phyloP scores from a whole-genome alignment of 2,113 vertebrate species.

The Syngnathus floridae region DNA sequence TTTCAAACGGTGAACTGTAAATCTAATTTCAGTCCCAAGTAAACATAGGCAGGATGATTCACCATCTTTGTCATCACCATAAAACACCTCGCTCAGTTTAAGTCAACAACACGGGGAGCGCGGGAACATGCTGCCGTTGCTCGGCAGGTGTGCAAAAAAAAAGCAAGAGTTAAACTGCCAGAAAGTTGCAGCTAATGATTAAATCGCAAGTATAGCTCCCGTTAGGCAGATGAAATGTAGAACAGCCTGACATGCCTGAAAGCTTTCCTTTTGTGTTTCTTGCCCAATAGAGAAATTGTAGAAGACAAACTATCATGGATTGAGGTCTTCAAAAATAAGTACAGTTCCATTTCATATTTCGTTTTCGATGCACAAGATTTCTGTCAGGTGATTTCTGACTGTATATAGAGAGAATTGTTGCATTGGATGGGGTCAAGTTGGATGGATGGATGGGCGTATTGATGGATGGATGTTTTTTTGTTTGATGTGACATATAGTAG shows the following conservation, averaged over 20 bases:
- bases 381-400: neutral
- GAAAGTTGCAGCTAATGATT: conserved; percentile 61
- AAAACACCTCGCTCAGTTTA: conserved; percentile 30
- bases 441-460: neutral
- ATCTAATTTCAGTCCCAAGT: conserved; percentile 18
- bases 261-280: neutral
- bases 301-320: neutral
- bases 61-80: conserved; percentile 22
- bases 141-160: conserved; percentile 40
- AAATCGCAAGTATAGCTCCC: conserved; percentile 45
- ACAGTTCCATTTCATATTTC: neutral
- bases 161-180: conserved; percentile 21
- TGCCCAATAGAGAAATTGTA: neutral
- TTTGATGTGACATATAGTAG: neutral
- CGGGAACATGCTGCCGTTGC: conserved; percentile 27
- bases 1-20: conserved; percentile 9
- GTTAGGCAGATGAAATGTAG: conserved; percentile 36
- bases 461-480: neutral
- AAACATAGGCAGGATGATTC: conserved; percentile 22
- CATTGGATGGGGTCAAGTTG: too few species aligned
- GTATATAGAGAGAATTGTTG: too few species aligned
- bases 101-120: conserved; percentile 42
- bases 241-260: conserved; percentile 3
- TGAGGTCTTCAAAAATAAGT: too few species aligned
- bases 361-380: neutral